Base-by-base conservation (phyloP, 2,888 invertebrate genomes). In the Acronicta alni region DNA sequence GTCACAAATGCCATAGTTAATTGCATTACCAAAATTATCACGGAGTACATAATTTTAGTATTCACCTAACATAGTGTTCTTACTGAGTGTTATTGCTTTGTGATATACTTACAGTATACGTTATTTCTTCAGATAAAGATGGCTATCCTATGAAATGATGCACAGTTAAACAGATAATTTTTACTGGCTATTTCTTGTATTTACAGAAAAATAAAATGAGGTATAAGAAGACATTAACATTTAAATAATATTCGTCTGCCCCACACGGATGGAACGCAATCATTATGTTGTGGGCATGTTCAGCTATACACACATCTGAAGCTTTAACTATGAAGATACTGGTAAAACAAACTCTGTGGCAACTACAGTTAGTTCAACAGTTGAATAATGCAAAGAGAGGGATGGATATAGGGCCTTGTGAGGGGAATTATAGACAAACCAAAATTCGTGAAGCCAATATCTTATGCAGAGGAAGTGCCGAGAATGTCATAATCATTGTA, bases 131-230 rank as follows among this genome's bases (percentile, higher is more conserved):
- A 93, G 91, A 94, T 93, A 94, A 92, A 94, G 95, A 95, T 95
- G 95, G 95, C 95, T 95, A 96, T 96, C 96, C 96, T 96, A 96
- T 95, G 95, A 95, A 95, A 95, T 95, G 96, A 95, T 95, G 95
- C 95, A 96, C 95, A 96, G 96, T 96, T 96, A 96, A 96, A 96
- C 95, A 96, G 95, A 96, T 96, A 95, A 96, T 96, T 95, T 96
- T 96, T 96, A 96, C 95, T 94, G 91, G 89, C 93, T 90, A 91
- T 93, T 92, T 92, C 89, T 92, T 92, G 91, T 93, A 94, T 94
- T 93, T 92, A 93, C 92, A 94, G 88, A 89, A 88, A 89, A 86
- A 80, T 81, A 82, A 85, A 84, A 86, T 71, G 75, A 74, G 71
- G 76, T 80, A 30, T 30, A 87, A 83, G 79, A 85, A 85, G 78